Evolutionary conservation across 1,140 invertebrate genomes (phyloP).

Genomic region (Pseudomyrmex concolor): DNA sequence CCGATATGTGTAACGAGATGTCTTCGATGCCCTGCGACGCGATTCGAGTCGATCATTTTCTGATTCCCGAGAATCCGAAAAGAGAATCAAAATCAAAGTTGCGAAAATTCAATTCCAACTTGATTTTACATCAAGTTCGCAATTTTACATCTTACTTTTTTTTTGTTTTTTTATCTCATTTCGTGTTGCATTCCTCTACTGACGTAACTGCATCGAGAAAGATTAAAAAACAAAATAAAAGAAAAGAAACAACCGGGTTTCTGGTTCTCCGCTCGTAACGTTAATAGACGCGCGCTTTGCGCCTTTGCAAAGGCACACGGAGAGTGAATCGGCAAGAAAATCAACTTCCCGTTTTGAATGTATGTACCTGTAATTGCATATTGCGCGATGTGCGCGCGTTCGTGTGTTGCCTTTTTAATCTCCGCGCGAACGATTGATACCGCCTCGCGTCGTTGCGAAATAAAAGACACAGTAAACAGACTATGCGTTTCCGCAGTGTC

Average conservation of each 20-base stretch:
- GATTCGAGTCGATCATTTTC: background rate
- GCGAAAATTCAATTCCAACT: constrained; percentile 29
- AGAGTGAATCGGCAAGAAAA: constrained; percentile 50
- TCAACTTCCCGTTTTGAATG: constrained; percentile 54
- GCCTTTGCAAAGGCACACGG: constrained; percentile 15
- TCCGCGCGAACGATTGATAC: constrained; percentile 45
- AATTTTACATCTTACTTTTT: background rate
- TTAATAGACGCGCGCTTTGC: constrained; percentile 11
- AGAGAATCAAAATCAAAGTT: background rate
- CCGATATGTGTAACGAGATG: background rate
- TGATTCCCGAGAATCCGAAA: too few relatives aligned
- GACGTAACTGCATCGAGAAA: background rate
- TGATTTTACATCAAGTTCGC: background rate
- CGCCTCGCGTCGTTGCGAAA: constrained; percentile 23
- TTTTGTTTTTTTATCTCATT: background rate
- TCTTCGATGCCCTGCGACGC: too few relatives aligned
- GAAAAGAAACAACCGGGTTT: background rate
- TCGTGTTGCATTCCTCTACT: background rate
- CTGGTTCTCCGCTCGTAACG: background rate
- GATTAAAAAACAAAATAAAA: too few relatives aligned
- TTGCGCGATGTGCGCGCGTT: constrained; percentile 35
- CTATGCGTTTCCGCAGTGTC: constrained; percentile 47
- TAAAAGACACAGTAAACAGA: constrained; percentile 51
- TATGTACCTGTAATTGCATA: constrained; percentile 55
- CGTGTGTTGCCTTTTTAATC: constrained; percentile 55